These are phyloP conservation scores for Macrochelys suwanniensis DNA, from an alignment of 2,797 vertebrate genomes.

Conservation along the genomic window DNA sequence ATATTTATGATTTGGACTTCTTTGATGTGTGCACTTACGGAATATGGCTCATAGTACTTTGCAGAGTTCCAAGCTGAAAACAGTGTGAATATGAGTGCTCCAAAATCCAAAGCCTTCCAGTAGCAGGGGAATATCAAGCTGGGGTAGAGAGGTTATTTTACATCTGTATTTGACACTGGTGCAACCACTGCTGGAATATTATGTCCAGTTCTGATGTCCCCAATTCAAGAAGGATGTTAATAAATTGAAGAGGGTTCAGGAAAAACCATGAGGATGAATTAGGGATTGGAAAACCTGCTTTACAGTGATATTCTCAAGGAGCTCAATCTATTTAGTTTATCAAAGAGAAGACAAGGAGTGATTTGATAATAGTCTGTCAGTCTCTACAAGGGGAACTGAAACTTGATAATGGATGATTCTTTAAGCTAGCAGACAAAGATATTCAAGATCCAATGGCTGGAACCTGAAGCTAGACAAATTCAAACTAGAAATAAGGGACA, in stretches of 20 bases:
- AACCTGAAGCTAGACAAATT: not conserved
- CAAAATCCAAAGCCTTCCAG: not conserved
- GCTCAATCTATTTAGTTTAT: not conserved
- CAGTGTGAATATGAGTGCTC: not conserved
- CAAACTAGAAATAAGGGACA: not conserved
- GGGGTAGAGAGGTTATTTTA: not conserved
- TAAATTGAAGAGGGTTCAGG: not conserved
- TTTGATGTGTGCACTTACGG: not conserved
- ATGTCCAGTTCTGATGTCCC: not conserved
- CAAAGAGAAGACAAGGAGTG: not conserved
- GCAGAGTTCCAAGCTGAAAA: not conserved
- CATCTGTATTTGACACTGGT: not conserved
- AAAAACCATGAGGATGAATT: not conserved
- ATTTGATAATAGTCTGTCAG: not conserved
- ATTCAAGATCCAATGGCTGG: not conserved
- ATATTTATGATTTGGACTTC: not conserved
- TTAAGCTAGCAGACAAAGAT: not conserved
- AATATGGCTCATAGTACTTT: not conserved
- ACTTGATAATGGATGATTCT: not conserved
- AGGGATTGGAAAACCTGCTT: not conserved
- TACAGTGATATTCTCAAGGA: not conserved
- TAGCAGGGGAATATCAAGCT: not conserved
- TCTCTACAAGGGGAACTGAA: not conserved
- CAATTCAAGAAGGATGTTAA: not conserved
- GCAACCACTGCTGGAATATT: not conserved